Evolutionary conservation across 1,140 invertebrate genomes (phyloP), one percentile per base, ranked within the genome.

Genomic region (Panagrolaimus sp.): DNA sequence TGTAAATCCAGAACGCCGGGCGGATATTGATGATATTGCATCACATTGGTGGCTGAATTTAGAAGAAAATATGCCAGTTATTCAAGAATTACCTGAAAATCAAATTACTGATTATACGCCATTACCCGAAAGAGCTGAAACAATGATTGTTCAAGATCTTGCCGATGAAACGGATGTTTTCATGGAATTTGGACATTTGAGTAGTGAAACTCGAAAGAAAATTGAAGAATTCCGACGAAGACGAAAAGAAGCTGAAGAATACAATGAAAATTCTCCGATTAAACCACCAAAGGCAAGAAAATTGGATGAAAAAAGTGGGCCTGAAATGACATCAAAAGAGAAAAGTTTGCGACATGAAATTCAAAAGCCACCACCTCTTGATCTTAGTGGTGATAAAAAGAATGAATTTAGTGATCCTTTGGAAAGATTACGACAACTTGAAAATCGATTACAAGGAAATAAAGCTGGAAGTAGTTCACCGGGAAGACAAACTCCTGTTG

Each of bases 1-100:
- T 0, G 93, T 96, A 0, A 91, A 91, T 81, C 92, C 94, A 0
- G 85, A 88, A 17, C 89, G 91, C 79, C 86, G 96, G 76, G 92
- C 94, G 7, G 91, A 91, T 73, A 93, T 98, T 72, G 89, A 91
- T 73, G 92, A 92, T 83, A 94, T 98, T 47, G 95, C 94, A 81
- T 88, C 89, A 26, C 92, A 98, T 86, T 91, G 91, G 91, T 90
- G 89, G 89, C 84, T 97, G 48, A 96, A 98, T 85, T 87, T 91
- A 74, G 91, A 82, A 63, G 80, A 82, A 68, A 82, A 82, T 68
- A 82, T 83, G 80, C 80, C 80, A 17, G 78, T 83, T 43, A 82
- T 82, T 68, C 80, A 82, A 67, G 80, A 82, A 65, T 68, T 82
- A 44, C 80, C 80, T 17, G 80, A 82, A 70, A 82, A 82, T 71